Conservation (phyloP, 2,797 vertebrate genomes). For the Acropternis orthonyx region DNA sequence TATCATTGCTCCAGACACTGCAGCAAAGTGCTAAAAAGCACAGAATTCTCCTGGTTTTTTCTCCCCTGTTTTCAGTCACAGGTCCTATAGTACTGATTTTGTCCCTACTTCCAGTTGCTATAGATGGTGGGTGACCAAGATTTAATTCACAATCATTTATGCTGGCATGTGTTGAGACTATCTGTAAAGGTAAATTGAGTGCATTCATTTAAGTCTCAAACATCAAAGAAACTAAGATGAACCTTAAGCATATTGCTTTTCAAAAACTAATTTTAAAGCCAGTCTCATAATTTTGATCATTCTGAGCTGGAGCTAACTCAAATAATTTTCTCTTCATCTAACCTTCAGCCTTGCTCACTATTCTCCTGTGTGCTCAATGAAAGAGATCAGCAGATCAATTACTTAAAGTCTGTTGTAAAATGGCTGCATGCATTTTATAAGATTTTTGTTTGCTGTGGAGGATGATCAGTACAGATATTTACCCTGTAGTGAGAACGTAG, state of each 20-base stretch:
- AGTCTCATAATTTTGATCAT: slow-evolving; percentile 9
- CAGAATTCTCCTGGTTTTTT: neutral
- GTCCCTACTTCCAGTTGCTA: neutral
- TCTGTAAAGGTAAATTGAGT: slow-evolving; percentile 1
- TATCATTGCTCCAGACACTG: neutral
- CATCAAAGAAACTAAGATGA: slow-evolving; percentile 25
- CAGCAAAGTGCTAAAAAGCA: neutral
- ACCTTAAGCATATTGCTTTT: slow-evolving; percentile 6
- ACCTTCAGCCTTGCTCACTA: neutral
- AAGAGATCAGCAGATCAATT: neutral
- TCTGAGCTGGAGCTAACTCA: neutral
- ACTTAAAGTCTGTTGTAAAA: slow-evolving; percentile 20
- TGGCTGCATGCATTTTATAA: neutral
- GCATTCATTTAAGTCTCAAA: neutral
- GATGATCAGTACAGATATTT: neutral
- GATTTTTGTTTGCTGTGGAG: neutral
- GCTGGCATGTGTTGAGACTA: neutral
- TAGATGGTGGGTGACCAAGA: neutral
- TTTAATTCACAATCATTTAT: neutral
- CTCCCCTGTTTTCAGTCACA: neutral
- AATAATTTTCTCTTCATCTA: neutral
- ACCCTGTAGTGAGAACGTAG: neutral
- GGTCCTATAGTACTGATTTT: neutral
- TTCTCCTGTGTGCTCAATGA: neutral
- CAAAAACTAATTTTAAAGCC: slow-evolving; percentile 30